Base-by-base conservation (phyloP, 2,888 invertebrate genomes). In the Mechanitis messenoides region DNA sequence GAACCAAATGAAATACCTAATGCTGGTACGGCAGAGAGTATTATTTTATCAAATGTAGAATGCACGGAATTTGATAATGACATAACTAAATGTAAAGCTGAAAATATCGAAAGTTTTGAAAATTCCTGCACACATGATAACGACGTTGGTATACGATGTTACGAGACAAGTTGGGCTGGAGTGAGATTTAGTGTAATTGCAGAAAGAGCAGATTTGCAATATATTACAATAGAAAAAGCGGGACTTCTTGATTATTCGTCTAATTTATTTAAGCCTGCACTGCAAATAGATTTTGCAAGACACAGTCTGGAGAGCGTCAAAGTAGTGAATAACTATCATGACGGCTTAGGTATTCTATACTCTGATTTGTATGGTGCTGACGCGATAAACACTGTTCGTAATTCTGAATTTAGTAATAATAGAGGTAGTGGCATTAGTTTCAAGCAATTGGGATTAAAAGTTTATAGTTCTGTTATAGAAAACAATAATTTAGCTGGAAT, bases 101-200 rank as follows among this genome's bases (percentile, higher is more conserved):
- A 98, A 82, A 91, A 89, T 3, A 80, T 85, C 6, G 91, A 92
- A 1, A 94, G 96, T 68, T 97, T 97, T 79, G 96, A 97, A 83
- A 95, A 96, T 81, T 95, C 96, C 1, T 98, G 97, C 76, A 92
- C 92, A 0, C 97, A 97, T 74, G 94, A 95, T 38, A 94, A 95
- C 76, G 97, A 97, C 76, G 97, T 97, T 11, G 97, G 97, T 0
- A 92, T 98, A 46, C 91, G 95, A 68, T 98, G 98, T 76, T 96
- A 96, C 69, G 95, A 95, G 72, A 95, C 96, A 0, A 96, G 96
- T 45, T 98, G 98, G 98, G 97, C 98, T 0, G 98, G 98, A 0
- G 87, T 98, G 0, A 91, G 98, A 70, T 94, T 98, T 71, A 96
- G 98, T 50, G 95, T 97, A 60, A 90, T 97, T 59, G 95, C 98